Percentiles rank a stretch among this genome's conserved stretches.
These are phyloP conservation scores for Cyclura pinguis DNA, from an alignment of 2,797 vertebrate species.

Conservation along the genomic window DNA sequence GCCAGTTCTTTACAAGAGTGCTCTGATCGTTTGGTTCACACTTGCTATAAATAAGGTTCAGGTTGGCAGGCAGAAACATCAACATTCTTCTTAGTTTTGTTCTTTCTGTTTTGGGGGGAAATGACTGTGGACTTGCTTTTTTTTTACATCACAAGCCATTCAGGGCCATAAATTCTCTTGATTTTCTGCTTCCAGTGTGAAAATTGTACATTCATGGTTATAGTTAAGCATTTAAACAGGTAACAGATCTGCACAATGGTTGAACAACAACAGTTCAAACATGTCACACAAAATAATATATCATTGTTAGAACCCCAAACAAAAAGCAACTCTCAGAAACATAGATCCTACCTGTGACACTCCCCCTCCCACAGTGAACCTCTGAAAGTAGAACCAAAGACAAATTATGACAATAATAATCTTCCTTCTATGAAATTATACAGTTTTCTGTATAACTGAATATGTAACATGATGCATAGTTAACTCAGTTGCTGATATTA, in stretches of 20 bases:
- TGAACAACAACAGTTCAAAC: too few relatives aligned
- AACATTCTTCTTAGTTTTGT: neutral
- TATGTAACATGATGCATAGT: neutral
- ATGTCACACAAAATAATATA: too few relatives aligned
- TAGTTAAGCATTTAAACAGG: neutral
- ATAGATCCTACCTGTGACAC: too few relatives aligned
- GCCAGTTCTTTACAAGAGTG: neutral
- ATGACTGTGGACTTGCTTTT: rapidly evolving
- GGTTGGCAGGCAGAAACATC: neutral
- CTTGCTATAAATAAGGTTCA: neutral
- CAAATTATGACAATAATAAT: neutral
- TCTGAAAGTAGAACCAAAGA: neutral
- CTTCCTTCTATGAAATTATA: neutral
- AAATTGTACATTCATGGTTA: neutral
- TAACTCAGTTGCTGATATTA: neutral
- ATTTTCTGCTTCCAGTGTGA: neutral
- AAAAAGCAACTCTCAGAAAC: neutral
- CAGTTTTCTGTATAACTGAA: neutral
- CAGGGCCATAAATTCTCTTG: neutral
- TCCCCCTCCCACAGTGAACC: too few relatives aligned
- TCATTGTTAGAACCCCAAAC: neutral
- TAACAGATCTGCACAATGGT: too few relatives aligned
- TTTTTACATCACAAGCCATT: neutral
- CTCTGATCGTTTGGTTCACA: neutral
- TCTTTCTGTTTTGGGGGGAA: neutral